Base-by-base conservation (phyloP, 2,113 vertebrate genomes). In the Redunca redunca region DNA sequence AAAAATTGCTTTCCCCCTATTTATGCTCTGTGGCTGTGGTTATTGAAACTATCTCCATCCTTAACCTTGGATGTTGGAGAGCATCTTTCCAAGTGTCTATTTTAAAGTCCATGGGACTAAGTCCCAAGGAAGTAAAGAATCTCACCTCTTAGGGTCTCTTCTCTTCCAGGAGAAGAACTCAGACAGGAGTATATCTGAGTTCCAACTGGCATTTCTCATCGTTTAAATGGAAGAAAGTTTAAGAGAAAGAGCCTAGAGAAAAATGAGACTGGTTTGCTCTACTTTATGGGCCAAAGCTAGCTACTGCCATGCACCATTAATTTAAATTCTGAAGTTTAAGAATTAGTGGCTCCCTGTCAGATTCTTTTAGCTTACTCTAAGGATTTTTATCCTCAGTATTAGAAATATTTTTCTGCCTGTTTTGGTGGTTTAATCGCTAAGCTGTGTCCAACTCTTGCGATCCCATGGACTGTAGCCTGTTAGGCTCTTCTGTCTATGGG, bases 281-380 rank as follows among this genome's bases (percentile, higher is more conserved):
- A 55, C 28, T 57, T 82, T 89, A 88, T 7, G 53, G 11, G 86
- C 17, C 74, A 86, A 89, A 82, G 1, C 50, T 82, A 78, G 55
- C 84, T 36, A 40, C 40, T 7, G 77, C 55, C 30, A 21, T 3
- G 2, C 28, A 53, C 7, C 36, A 94, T 77, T 95, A 40, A 95
- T 94, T 91, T 93, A 87, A 84, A 92, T 96, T 94, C 46, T 64
- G 52, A 64, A 92, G 58, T 4, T 78, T 36, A 48, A 88, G 74
- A 40, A 71, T 91, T 80, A 94, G 14, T 87, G 94, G 67, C 26
- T 85, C 15, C 3, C 82, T 86, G 33, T 77, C 12, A 94, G 50
- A 52, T 67, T 88, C 7, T 92, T 90, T 83, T 77, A 90, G 50
- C 25, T 83, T 93, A 26, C 36, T 88, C 46, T 74, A 88, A 26